Base-by-base conservation (phyloP, 2,888 invertebrate species). In the Hyles lineata region DNA sequence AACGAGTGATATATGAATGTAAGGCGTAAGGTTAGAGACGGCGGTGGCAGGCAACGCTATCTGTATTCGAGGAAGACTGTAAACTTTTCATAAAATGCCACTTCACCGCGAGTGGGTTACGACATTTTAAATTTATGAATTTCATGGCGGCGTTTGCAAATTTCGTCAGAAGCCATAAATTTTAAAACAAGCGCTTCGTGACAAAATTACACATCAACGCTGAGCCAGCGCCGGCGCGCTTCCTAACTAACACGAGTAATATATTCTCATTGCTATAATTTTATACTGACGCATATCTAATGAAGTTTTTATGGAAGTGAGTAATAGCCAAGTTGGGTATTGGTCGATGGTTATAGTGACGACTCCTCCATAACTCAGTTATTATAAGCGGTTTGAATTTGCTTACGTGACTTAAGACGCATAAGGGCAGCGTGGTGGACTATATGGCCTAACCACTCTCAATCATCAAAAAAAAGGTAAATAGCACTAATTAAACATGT, bases 31-130 rank as follows among this genome's bases (percentile, higher is more conserved):
- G 52, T 17, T 11, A 17, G 17, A 55, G 17, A 55, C 19, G n/a
- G 55, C n/a, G 7, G n/a, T n/a, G 55, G 5, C 6, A 17, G n/a
- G n/a, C 6, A 19, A n/a, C n/a, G 55, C 55, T n/a, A 55, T 55
- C 55, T n/a, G n/a, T 55, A 55, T 55, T 55, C 55, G 19, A 17
- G 17, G 52, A 19, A 17, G 55, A 43, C 19, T n/a, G 55, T 55
- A n/a, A 55, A 55, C 7, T 55, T 55, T 55, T 55, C 55, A 55
- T 55, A 55, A 55, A 55, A n/a, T 55, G n/a, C 55, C 55, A 55
- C 55, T 55, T 55, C n/a, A n/a, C 55, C 55, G 55, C 55, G 55
- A 55, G 55, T 55, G 55, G 55, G 55, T 55, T 55, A 55, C 55
- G 55, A 55, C 19, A 2, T 2, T 55, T 55, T 55, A 8, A 55